These are phyloP conservation scores for Balaenoptera acutorostrata DNA, from an alignment of 2,113 vertebrate genomes.

Conservation along the genomic window DNA sequence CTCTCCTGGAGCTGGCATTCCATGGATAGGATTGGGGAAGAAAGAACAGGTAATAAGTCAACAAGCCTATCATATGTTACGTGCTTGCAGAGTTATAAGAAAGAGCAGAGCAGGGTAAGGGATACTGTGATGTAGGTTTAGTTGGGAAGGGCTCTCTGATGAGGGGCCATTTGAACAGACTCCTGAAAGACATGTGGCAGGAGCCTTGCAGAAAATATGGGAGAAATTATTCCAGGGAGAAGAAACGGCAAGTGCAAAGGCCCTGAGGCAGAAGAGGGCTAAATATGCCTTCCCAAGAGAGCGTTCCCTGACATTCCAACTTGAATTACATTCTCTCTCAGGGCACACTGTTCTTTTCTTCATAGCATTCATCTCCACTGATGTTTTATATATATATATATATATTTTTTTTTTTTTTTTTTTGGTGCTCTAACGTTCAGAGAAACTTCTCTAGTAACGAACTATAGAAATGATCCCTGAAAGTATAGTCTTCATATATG, in stretches of 20 bases:
- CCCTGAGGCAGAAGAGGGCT: neutral
- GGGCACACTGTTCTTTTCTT: neutral
- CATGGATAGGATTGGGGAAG: no score
- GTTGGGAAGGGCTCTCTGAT: neutral
- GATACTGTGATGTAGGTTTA: neutral
- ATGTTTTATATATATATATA: neutral
- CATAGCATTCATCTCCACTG: neutral
- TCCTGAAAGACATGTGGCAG: neutral
- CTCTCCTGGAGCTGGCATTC: neutral
- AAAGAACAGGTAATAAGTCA: neutral
- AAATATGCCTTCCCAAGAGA: neutral
- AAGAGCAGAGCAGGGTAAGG: neutral
- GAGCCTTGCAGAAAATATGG: neutral
- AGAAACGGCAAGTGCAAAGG: neutral
- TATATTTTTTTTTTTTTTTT: no score
- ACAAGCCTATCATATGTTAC: neutral
- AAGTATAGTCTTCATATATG: no score
- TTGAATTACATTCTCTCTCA: neutral
- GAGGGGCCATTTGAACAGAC: neutral
- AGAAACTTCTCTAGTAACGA: no score
- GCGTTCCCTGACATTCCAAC: neutral
- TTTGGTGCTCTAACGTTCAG: no score
- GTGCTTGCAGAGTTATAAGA: neutral
- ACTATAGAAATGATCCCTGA: no score
- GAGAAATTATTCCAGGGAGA: neutral